Base-by-base conservation (phyloP, 2,888 invertebrate genomes). In the Drosophila eohydei region DNA sequence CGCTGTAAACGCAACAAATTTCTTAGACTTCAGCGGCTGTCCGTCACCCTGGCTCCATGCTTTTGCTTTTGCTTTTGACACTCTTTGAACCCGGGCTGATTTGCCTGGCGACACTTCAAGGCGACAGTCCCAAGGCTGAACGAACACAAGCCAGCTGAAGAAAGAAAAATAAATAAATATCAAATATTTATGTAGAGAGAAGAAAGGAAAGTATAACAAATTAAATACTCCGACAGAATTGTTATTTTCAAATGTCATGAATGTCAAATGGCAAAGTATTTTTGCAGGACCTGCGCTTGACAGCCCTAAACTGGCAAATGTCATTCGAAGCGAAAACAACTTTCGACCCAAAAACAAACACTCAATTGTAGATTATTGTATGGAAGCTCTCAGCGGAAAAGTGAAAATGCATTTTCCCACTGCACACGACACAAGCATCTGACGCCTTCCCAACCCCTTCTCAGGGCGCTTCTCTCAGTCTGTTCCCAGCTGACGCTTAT, bases 181-280 rank as follows among this genome's bases (percentile, higher is more conserved):
- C 7, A 2, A 46, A n/a, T 26, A 14, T 52, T 32, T 50, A 16
- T 21, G 4, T 14, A 14, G 34, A 34, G 34, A 21, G 38, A 34
- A 28, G 38, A 50, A 60, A 36, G 12, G 32, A 85, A 77, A 71
- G 59, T 70, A 78, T 78, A 82, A 81, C 74, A 77, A 88, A 90
- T 88, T 88, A 86, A 89, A 86, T 74, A 85, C 72, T 65, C 75
- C 83, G 85, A 88, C 81, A 78, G 70, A 80, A 71, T 71, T 86
- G 78, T 83, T 89, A 80, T 88, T 86, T 85, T 71, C 57, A 71
- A 82, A 88, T 77, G 85, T 83, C 83, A 81, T 73, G 83, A 79
- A 78, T 90, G 90, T 90, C 90, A 87, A 81, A 82, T 85, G 90
- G 76, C 60, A 60, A 64, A 50, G 34, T 14, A 52, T 52, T 52